Evolutionary conservation across 2,797 vertebrate species (phyloP).

Genomic region (Pipistrellus pipistrellus): DNA sequence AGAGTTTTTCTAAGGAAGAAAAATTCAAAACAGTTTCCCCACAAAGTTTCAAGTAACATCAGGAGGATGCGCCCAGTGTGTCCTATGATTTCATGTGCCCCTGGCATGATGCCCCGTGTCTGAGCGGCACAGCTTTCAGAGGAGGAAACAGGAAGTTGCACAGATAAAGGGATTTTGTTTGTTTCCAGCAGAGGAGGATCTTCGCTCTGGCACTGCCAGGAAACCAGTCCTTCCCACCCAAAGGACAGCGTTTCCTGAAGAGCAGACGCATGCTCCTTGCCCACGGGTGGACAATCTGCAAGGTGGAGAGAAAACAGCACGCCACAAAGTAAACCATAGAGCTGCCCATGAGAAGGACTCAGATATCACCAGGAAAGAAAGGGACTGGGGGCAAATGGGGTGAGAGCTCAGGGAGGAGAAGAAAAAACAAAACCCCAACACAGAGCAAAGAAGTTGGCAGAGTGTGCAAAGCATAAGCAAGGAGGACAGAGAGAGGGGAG

Average conservation of each 20-base stretch:
- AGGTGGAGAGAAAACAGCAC: background rate
- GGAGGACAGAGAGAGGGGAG: background rate
- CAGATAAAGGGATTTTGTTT: conserved; percentile 78
- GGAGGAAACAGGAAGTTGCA: conserved; percentile 75
- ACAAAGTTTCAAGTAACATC: conserved; percentile 6
- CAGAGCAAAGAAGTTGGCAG: background rate
- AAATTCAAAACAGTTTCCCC: conserved; percentile 10
- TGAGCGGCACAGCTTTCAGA: conserved; percentile 53
- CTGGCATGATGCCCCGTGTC: conserved; percentile 42
- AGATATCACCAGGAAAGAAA: background rate
- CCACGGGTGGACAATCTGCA: background rate
- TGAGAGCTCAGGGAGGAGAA: background rate
- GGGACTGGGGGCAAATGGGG: background rate
- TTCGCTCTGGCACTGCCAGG: conserved; percentile 74
- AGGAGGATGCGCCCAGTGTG: conserved; percentile 42
- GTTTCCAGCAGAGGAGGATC: conserved; percentile 67
- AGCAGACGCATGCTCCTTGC: conserved; percentile 29
- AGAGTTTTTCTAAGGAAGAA: conserved; percentile 1
- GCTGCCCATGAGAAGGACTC: background rate
- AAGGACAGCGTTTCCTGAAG: conserved; percentile 77
- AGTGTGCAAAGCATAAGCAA: background rate
- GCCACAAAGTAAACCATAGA: background rate
- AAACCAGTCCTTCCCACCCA: conserved; percentile 74
- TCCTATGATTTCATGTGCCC: conserved; percentile 58
- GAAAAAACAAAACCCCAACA: background rate